These are phyloP conservation scores for Propithecus deckenii DNA, from an alignment of 2,797 vertebrate genomes.

Conservation along the genomic window DNA sequence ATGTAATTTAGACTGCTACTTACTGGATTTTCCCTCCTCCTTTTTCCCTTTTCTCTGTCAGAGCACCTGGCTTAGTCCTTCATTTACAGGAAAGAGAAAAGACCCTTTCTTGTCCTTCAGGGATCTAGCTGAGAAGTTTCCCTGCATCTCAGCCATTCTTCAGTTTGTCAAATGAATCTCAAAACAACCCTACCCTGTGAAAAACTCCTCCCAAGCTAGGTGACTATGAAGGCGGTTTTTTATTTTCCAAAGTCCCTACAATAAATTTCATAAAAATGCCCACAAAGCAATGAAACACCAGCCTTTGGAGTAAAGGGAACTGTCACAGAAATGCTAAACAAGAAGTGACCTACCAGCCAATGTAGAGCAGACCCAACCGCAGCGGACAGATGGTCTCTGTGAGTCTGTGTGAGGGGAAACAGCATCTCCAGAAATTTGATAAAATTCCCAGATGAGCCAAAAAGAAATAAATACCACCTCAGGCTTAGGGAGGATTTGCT, in stretches of 20 bases:
- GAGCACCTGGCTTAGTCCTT: background rate
- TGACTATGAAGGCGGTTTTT: background rate
- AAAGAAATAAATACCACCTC: background rate
- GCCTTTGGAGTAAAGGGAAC: background rate
- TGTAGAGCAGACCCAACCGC: accelerated
- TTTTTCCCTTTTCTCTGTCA: background rate
- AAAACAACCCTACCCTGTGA: background rate
- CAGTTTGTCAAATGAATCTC: background rate
- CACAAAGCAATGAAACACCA: background rate
- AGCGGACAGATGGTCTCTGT: no score
- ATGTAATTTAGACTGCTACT: constrained; percentile 1
- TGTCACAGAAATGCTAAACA: background rate
- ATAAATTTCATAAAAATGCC: background rate
- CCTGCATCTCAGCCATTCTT: background rate
- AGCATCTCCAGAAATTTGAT: background rate
- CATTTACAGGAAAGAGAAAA: background rate
- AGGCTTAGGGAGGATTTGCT: background rate
- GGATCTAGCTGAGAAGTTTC: background rate
- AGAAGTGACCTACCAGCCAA: background rate
- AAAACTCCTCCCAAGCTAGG: background rate
- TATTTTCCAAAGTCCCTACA: background rate
- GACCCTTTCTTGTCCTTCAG: background rate
- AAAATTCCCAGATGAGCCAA: background rate
- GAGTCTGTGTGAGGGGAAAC: background rate
- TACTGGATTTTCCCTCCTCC: background rate